Conservation (phyloP, 2,797 vertebrate species). For the Scomberomorus guttatus region DNA sequence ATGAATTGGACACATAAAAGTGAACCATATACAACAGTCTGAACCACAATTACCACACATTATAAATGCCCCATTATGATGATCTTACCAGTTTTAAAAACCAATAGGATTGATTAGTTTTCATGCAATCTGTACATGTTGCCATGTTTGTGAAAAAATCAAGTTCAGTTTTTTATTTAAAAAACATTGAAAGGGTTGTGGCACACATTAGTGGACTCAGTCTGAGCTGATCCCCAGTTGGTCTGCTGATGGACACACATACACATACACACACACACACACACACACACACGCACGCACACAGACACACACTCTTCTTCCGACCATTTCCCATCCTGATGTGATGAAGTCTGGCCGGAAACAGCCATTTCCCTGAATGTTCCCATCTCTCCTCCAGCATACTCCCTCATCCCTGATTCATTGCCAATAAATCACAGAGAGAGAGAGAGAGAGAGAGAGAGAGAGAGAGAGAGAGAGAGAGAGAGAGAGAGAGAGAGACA, state of each 20-base stretch:
- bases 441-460: slow-evolving; percentile 50
- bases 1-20: slow-evolving; percentile 10
- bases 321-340: slow-evolving; percentile 77
- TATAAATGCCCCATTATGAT: slow-evolving; percentile 4
- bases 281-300: slow-evolving; percentile 14
- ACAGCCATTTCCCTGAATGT: slow-evolving; percentile 83
- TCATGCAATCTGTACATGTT: slow-evolving; percentile 8
- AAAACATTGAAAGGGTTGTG: slow-evolving; percentile 54
- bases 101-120: neutral
- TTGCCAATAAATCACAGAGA: slow-evolving; percentile 81
- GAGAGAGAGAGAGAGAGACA: slow-evolving; percentile 24
- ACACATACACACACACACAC: neutral
- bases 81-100: neutral
- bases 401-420: slow-evolving; percentile 82
- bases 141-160: slow-evolving; percentile 4
- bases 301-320: slow-evolving; percentile 37
- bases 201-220: slow-evolving; percentile 41
- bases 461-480: slow-evolving; percentile 36
- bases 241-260: slow-evolving; percentile 48
- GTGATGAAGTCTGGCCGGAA: slow-evolving; percentile 83
- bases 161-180: slow-evolving; percentile 42
- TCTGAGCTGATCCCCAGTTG: slow-evolving; percentile 47
- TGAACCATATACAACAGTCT: neutral
- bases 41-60: neutral
- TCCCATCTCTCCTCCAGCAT: slow-evolving; percentile 77